Base-by-base conservation (phyloP, 2,888 invertebrate genomes). In the Rhagium mordax region DNA sequence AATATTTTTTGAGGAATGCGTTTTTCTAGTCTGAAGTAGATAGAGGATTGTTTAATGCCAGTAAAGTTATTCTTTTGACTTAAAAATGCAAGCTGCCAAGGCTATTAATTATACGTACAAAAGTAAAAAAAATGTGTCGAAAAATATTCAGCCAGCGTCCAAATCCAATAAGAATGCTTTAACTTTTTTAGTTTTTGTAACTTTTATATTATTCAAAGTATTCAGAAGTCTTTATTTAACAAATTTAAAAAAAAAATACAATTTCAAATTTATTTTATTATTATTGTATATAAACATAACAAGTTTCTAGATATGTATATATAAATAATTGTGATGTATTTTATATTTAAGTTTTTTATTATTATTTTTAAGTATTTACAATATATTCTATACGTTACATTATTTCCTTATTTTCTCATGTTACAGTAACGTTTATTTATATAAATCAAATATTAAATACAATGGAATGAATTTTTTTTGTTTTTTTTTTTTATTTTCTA, bases 271-370 rank as follows among this genome's bases (percentile, higher is more conserved):
- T 13, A 70, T 67, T 47, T 67, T 64, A 68, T 65, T 68, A 61
- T 21, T 51, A 70, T 33, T 78, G 74, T 78, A 78, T 62, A 74
- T 78, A 76, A 65, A 48, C 51, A 68, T 74, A 72, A n/a, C n/a
- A n/a, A 62, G 68, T 41, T 75, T 75, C 74, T 70, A 73, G 65
- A 69, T 69, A 64, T 78, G 74, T 78, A 78, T 70, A 76, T 78
- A 74, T 41, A 60, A 67, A 49, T 59, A 71, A 74, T 72, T 73
- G 72, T 73, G 76, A 76, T 76, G 74, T 74, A 78, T 76, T 74
- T 74, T 71, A 72, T 72, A 71, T 66, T 69, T 68, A 73, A 71
- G 70, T 72, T 76, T 74, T 70, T 76, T 71, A 61, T 68, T 71
- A 66, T 69, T 59, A 48, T 67, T 59, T 65, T 16, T 65, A 65